Conservation (phyloP, 2,113 vertebrate genomes). For the Caloenas nicobarica region DNA sequence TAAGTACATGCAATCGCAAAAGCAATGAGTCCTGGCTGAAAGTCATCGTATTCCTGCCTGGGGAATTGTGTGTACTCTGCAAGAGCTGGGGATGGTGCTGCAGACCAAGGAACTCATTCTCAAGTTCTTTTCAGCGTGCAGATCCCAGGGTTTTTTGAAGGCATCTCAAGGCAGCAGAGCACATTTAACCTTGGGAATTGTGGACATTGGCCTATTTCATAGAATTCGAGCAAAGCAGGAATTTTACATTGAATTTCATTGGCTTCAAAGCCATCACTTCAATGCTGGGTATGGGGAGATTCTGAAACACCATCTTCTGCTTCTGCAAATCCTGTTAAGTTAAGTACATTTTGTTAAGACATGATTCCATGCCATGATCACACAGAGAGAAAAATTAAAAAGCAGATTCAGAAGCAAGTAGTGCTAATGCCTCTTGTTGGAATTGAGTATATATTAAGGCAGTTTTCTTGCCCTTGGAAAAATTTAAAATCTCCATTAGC, state of each 20-base stretch:
- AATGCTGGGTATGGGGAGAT: neutral
- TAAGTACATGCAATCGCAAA: neutral
- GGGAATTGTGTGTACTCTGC: neutral
- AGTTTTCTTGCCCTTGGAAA: slow-evolving; percentile 7
- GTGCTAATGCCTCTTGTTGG: neutral
- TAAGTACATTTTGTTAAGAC: neutral
- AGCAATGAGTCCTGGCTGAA: neutral
- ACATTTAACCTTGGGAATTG: neutral
- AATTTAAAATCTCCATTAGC: neutral
- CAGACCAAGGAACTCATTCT: neutral
- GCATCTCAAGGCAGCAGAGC: slow-evolving; percentile 27
- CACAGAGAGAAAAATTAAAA: neutral
- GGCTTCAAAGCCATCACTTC: neutral
- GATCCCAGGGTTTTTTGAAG: neutral
- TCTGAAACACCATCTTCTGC: neutral
- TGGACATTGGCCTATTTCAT: neutral
- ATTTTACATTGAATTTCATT: neutral
- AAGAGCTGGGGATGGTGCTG: neutral
- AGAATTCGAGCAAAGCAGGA: neutral
- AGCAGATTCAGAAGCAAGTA: neutral
- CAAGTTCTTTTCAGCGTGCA: neutral
- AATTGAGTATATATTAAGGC: neutral
- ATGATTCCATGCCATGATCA: neutral
- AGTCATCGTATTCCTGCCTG: neutral
- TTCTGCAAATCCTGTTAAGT: neutral